Evolutionary conservation across 2,797 vertebrate species (phyloP).

Genomic region (Girardinus metallicus): DNA sequence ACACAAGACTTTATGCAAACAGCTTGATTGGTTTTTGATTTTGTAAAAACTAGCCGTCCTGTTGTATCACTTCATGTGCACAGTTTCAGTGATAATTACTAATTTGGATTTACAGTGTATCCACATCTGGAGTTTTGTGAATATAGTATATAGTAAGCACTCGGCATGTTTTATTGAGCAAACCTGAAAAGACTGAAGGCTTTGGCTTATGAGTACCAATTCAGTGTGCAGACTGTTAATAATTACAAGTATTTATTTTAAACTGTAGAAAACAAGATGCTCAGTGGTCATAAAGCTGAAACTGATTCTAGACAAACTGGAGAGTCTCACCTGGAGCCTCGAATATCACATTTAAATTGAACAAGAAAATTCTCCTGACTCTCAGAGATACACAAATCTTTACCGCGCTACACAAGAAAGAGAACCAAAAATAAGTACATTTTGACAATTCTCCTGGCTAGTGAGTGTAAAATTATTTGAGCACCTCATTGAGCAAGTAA

Average conservation of each 20-base stretch:
- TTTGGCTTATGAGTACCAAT: too few relatives aligned
- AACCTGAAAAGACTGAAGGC: too few relatives aligned
- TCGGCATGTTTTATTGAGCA: too few relatives aligned
- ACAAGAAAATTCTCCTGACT: background rate
- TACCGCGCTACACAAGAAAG: background rate
- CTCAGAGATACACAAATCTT: background rate
- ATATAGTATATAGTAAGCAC: too few relatives aligned
- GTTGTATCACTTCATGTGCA: too few relatives aligned
- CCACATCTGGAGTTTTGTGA: too few relatives aligned
- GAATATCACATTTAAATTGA: background rate
- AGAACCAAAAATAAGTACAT: background rate
- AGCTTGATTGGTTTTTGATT: too few relatives aligned
- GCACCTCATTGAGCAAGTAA: background rate
- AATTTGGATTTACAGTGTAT: too few relatives aligned
- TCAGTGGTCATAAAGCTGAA: background rate
- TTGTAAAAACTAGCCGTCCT: too few relatives aligned
- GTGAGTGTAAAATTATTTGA: background rate
- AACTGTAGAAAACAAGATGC: background rate
- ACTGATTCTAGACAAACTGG: background rate
- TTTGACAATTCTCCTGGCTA: background rate
- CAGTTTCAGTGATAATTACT: too few relatives aligned
- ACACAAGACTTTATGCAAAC: too few relatives aligned
- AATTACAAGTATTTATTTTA: background rate
- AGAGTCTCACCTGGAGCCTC: background rate
- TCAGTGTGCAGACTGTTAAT: background rate